Evolutionary conservation across 2,888 invertebrate genomes (phyloP), one percentile per base, ranked within the genome.

Genomic region (Ophion ellenae): DNA sequence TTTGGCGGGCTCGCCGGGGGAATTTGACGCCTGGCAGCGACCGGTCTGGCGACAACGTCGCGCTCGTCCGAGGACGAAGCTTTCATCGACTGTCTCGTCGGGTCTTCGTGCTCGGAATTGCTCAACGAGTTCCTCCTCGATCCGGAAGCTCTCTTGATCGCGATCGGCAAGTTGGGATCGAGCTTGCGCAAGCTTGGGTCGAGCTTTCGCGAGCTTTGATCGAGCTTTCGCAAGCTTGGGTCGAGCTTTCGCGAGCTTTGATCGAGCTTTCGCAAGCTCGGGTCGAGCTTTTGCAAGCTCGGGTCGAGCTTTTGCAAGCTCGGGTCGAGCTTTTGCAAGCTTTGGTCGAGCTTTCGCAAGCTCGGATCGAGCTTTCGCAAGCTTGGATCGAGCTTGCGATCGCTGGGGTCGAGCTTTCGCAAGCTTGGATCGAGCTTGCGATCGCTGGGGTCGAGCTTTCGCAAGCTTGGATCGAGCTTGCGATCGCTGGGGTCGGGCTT

Each of bases 21-120:
- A 74, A 86, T 83, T 59, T 84, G 84, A 7, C 84, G 81, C 2
- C 66, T 78, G 1, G 81, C 81, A 4, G 86, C 86, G 1, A 84
- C 24, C 2, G 86, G 84, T 64, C 69, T 84, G 14, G 24, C 17
- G 0, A n/a, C 10, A 0, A 63, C 1, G n/a, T 85, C 80, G n/a
- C 66, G 45, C 1, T 84, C 66, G 2, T 90, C 89, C 40, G 88
- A 86, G 47, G 89, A 88, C 6, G 89, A 84, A 0, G 87, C 83
- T 71, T 77, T 88, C 20, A 83, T 86, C 53, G 59, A 36, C 3
- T 28, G 87, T 69, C 24, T 17, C 53, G 14, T 81, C 69, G 77
- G 28, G 47, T 90, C 88, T 1, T 87, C 87, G 17, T 87, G 81
- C 20, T 86, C 83, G 10, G 82, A 85, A 40, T 17, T 76, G 14